A percentile compares a stretch with the other conserved stretches of the same genome.
These are phyloP conservation scores for Scleropages formosus DNA, from an alignment of 2,797 vertebrate genomes.

Conservation along the genomic window DNA sequence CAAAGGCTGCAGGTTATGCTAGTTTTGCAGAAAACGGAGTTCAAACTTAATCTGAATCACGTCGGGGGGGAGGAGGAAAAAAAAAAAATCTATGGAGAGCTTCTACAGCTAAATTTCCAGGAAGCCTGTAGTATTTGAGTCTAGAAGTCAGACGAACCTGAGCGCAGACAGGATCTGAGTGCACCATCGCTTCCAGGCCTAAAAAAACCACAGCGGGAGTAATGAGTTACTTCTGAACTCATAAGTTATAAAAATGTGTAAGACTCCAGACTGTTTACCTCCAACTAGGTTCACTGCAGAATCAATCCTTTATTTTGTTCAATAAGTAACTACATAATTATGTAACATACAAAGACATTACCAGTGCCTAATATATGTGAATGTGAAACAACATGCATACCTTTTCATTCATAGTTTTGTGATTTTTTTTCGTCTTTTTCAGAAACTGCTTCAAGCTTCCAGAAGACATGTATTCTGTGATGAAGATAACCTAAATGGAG, in stretches of 20 bases:
- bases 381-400: slow-evolving; percentile 48
- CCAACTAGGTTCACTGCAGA: no score
- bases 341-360: neutral
- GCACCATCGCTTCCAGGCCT: slow-evolving; percentile 99
- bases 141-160: slow-evolving; percentile 70
- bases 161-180: slow-evolving; percentile 97
- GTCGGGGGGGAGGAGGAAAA: no score
- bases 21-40: no score
- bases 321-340: no score
- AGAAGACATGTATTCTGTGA: slow-evolving; percentile 90
- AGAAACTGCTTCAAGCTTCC: slow-evolving; percentile 88
- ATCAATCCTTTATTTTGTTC: no score
- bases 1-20: no score
- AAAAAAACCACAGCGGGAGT: slow-evolving; percentile 29
- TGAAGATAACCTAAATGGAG: slow-evolving; percentile 80
- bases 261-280: no score
- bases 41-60: no score
- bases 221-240: neutral
- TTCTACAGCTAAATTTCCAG: neutral
- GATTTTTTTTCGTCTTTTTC: slow-evolving; percentile 91
- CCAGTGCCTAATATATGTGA: no score
- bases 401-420: slow-evolving; percentile 92
- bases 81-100: no score
- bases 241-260: no score
- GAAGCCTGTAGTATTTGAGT: neutral